Evolutionary conservation across 2,797 vertebrate species (phyloP).

Genomic region (Clamator glandarius): DNA sequence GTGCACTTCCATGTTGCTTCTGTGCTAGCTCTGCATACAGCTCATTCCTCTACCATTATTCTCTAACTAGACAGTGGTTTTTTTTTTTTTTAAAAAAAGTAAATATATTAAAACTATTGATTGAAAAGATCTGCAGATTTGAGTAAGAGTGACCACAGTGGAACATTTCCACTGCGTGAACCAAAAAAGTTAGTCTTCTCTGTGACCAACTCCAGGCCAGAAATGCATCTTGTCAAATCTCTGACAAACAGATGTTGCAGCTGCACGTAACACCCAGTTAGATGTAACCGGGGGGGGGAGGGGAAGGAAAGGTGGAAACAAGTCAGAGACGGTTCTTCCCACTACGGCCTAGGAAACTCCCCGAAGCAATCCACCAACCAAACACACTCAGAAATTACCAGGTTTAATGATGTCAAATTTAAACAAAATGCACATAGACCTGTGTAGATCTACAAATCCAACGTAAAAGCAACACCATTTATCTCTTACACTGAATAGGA

Average conservation of each 20-base stretch:
- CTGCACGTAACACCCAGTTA: neutral
- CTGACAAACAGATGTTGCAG: neutral
- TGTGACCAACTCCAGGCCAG: neutral
- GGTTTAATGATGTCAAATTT: neutral
- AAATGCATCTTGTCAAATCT: neutral
- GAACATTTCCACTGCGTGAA: neutral
- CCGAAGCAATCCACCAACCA: neutral
- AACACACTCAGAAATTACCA: neutral
- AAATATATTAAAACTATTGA: neutral
- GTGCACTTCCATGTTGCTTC: neutral
- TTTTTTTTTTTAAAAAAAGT: neutral
- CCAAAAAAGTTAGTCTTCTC: neutral
- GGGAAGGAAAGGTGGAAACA: neutral
- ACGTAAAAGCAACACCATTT: neutral
- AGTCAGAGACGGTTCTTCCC: neutral
- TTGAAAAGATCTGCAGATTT: neutral
- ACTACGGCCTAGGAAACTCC: neutral
- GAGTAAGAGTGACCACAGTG: fast-evolving
- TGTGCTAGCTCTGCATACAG: neutral
- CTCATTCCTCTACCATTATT: neutral
- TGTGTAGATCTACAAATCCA: neutral
- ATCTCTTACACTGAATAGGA: neutral
- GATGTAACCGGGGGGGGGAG: neutral
- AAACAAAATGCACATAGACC: neutral
- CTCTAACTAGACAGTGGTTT: fast-evolving